Conservation (phyloP, 1,140 invertebrate species). For the Drosophila murphyi region DNA sequence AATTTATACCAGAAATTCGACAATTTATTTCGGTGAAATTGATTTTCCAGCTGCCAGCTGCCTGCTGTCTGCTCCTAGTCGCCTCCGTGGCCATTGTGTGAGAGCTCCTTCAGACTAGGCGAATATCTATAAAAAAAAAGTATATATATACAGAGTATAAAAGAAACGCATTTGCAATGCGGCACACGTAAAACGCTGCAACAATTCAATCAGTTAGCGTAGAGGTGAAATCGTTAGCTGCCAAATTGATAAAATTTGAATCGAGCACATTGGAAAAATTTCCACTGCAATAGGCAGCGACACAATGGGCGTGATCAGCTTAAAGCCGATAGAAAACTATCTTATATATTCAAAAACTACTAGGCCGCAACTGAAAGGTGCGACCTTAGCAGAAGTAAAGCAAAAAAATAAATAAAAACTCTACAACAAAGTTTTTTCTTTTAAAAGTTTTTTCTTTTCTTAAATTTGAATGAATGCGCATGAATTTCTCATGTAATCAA, state of each 20-base stretch:
- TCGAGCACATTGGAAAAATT: constrained; percentile 70
- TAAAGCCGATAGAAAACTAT: constrained; percentile 1
- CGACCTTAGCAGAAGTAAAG: constrained; percentile 46
- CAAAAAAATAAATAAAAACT: constrained; percentile 40
- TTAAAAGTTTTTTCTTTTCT: constrained; percentile 46
- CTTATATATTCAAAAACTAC: constrained; percentile 19
- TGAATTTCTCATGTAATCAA: constrained; percentile 82
- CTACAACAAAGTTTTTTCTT: constrained; percentile 36
- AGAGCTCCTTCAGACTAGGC: constrained; percentile 19
- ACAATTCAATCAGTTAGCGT: constrained; percentile 80
- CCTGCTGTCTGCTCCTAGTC: constrained; percentile 1
- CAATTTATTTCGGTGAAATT: constrained; percentile 78
- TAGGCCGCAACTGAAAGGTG: neutral
- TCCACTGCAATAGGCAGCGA: constrained; percentile 56
- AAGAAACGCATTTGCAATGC: constrained; percentile 59
- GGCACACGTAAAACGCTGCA: constrained; percentile 77
- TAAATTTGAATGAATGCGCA: constrained; percentile 72
- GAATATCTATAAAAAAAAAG: constrained; percentile 18
- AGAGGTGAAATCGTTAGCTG: constrained; percentile 50
- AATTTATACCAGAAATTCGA: constrained; percentile 78
- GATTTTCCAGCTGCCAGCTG: constrained; percentile 55
- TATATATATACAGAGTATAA: neutral
- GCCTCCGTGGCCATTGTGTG: constrained; percentile 10
- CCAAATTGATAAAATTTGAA: constrained; percentile 79
- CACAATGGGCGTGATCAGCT: constrained; percentile 6